Conservation (phyloP, 2,888 invertebrate genomes). For the Oxyteleia sp. region DNA sequence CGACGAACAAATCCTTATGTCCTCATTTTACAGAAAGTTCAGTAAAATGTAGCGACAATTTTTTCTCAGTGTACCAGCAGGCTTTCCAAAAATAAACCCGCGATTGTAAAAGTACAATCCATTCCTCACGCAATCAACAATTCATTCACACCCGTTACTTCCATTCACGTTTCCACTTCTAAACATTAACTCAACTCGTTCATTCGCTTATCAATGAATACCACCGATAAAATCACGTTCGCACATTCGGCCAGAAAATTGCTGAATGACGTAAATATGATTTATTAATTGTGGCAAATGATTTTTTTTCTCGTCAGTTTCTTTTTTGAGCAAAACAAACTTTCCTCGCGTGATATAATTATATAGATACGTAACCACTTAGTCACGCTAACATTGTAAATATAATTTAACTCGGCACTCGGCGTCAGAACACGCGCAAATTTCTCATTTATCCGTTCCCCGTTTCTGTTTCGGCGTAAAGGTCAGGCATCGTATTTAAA, state of each 20-base stretch:
- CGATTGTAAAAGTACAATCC: no score
- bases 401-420: constrained; percentile 47
- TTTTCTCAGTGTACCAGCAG: no score
- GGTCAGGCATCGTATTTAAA: constrained; percentile 32
- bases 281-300: constrained; percentile 59
- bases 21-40: no score
- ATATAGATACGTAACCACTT: constrained; percentile 54
- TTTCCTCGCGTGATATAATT: constrained; percentile 63
- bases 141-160: no score
- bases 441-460: constrained; percentile 21
- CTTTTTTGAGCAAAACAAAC: constrained; percentile 42
- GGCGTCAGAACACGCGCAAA: constrained; percentile 39
- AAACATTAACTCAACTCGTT: neutral
- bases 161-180: neutral
- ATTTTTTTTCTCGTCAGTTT: constrained; percentile 31
- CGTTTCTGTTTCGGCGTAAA: constrained; percentile 19
- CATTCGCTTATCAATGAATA: neutral
- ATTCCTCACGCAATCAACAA: no score
- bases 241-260: constrained; percentile 8
- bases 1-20: no score
- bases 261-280: constrained; percentile 31
- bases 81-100: no score
- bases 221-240: neutral
- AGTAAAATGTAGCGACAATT: no score
- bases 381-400: constrained; percentile 69